Evolutionary conservation across 1,140 invertebrate genomes (phyloP), one percentile per base, ranked within the genome.

Genomic region (Paraescarpia echinospica): DNA sequence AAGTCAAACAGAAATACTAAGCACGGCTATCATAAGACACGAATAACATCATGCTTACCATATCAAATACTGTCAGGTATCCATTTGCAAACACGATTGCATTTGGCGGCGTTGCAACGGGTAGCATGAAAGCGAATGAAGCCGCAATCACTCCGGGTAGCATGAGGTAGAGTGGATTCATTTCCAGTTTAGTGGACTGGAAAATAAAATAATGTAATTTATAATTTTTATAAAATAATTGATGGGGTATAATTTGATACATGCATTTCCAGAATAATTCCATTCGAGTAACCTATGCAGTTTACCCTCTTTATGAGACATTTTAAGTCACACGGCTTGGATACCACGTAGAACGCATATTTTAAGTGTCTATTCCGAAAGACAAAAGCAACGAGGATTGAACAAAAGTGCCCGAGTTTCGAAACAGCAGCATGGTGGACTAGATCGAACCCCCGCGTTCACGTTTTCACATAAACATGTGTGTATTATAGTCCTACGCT

Each of bases 41-140:
- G 59, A 91, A 14, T 89, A 92, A 33, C 34, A 59, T 34, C 41
- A 92, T 33, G 91, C 95, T 94, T 94, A 95, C 95, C 96, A 96
- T 96, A 91, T 96, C 96, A 22, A 95, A 93, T 34, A 96, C 94
- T 92, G 93, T 94, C 1, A 96, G 93, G 34, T 94, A 94, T 35
- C 96, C 96, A 93, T 94, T 94, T 0, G 95, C 97, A 90, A 98
- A 98, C 0, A 98, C 98, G 92, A 99, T 98, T 0, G 98, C 98
- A 96, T 99, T 99, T 35, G 98, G 98, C 9, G 98, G 98, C 4
- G 97, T 97, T 33, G 97, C 97, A 1, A 98, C 98, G 1, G 98
- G 98, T 95, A 98, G 95, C 96, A 97, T 97, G 94, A 97, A 97
- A 34, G 97, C 97, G 94, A 96, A 98, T 14, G 98, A 98, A 95